phyloP scores from a whole-genome alignment of 2,113 vertebrate species.

The Pavo muticus region DNA sequence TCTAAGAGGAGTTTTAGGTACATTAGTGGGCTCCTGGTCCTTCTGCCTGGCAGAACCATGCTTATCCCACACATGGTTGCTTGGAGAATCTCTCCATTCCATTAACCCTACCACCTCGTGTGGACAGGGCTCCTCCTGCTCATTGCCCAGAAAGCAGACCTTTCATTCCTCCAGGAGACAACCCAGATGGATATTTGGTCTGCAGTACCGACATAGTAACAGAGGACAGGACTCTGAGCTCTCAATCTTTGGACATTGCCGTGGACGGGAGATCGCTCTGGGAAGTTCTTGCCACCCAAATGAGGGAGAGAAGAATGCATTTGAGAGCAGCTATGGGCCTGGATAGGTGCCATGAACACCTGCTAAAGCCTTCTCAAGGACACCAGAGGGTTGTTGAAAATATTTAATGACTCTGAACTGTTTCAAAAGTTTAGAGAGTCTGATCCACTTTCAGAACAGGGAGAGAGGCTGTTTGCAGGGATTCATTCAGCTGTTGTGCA shows the following conservation, averaged over 20 bases:
- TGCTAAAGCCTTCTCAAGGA: neutral
- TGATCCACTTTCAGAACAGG: neutral
- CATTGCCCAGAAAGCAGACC: neutral
- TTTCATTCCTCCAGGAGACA: neutral
- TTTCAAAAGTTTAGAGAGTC: neutral
- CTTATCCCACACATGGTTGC: neutral
- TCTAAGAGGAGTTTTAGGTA: conserved; percentile 9
- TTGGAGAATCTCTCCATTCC: neutral
- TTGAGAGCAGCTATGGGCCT: neutral
- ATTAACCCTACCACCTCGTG: neutral
- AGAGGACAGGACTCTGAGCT: neutral
- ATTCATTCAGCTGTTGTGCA: neutral
- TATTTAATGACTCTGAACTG: neutral
- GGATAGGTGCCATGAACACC: neutral
- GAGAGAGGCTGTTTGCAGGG: neutral
- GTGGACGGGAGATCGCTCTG: rapidly evolving
- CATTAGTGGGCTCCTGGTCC: neutral
- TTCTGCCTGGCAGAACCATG: neutral
- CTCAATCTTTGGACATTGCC: rapidly evolving
- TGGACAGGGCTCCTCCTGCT: neutral
- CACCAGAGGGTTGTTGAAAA: neutral
- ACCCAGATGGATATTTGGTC: rapidly evolving
- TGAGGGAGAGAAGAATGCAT: neutral
- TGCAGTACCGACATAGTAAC: neutral
- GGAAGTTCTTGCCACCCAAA: neutral